phyloP scores from a whole-genome alignment of 2,888 invertebrate species.

The Polydrusus cervinus region DNA sequence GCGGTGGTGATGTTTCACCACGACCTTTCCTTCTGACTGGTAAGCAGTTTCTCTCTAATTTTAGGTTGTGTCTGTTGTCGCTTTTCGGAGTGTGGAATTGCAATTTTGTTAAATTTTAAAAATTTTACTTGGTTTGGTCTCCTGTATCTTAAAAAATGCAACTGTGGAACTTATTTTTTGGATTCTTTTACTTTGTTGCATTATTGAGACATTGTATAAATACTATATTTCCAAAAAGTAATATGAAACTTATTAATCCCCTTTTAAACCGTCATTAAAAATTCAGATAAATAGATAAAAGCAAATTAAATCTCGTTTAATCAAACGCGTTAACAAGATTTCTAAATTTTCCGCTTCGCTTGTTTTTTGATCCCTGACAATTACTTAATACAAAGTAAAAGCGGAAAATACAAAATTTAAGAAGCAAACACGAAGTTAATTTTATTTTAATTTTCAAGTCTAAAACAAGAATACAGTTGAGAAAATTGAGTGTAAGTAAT shows the following conservation, averaged over 20 bases:
- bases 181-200: too few relatives aligned
- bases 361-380: conserved; percentile 9
- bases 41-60: too few relatives aligned
- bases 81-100: too few relatives aligned
- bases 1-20: too few relatives aligned
- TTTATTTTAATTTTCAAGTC: not conserved
- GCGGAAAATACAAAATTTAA: conserved; percentile 14
- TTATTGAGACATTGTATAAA: not conserved
- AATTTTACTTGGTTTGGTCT: too few relatives aligned
- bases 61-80: too few relatives aligned
- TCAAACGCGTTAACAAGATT: conserved; percentile 11
- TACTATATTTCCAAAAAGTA: not conserved
- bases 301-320: conserved; percentile 1
- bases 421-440: conserved; percentile 13
- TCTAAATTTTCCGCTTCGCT: conserved; percentile 3
- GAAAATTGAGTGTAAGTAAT: not conserved
- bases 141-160: too few relatives aligned
- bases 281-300: conserved; percentile 3
- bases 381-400: conserved; percentile 8
- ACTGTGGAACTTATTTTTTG: too few relatives aligned
- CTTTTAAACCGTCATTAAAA: not conserved
- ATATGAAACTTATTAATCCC: not conserved
- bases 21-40: too few relatives aligned
- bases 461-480: not conserved
- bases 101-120: too few relatives aligned